These are phyloP conservation scores for Lasius fuliginosus DNA, from an alignment of 2,888 invertebrate genomes.

Conservation along the genomic window DNA sequence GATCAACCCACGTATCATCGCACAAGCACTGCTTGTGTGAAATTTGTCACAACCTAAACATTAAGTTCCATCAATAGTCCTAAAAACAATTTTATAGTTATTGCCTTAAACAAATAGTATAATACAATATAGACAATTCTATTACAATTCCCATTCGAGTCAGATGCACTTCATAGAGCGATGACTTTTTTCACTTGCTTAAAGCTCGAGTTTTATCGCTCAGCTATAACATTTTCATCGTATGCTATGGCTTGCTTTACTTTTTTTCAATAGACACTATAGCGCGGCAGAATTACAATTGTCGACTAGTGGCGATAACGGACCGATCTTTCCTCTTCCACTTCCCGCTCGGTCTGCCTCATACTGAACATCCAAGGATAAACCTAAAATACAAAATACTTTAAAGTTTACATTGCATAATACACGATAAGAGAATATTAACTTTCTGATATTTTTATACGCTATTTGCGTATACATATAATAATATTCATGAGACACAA, in stretches of 20 bases:
- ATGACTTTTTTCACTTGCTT: slow-evolving; percentile 58
- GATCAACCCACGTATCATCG: slow-evolving; percentile 62
- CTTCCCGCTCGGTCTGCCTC: slow-evolving; percentile 90
- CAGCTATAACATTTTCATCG: slow-evolving; percentile 70
- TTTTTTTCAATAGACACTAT: slow-evolving; percentile 86
- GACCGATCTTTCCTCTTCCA: slow-evolving; percentile 92
- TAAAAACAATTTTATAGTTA: slow-evolving; percentile 72
- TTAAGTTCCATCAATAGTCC: slow-evolving; percentile 70
- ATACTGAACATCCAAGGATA: slow-evolving; percentile 92
- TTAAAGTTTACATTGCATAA: background rate
- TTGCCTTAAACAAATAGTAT: slow-evolving; percentile 76
- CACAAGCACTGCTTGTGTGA: slow-evolving; percentile 71
- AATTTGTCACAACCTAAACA: slow-evolving; percentile 77
- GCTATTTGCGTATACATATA: background rate
- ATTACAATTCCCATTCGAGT: slow-evolving; percentile 71
- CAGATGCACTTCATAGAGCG: slow-evolving; percentile 70
- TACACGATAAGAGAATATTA: background rate
- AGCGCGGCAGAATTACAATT: slow-evolving; percentile 91
- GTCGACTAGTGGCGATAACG: slow-evolving; percentile 93
- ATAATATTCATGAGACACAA: background rate
- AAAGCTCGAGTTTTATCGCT: slow-evolving; percentile 68
- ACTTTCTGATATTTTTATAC: background rate
- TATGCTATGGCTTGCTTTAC: slow-evolving; percentile 54
- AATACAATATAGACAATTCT: slow-evolving; percentile 78
- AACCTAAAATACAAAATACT: slow-evolving; percentile 86